phyloP scores from a whole-genome alignment of 2,888 invertebrate genomes.

The Ecliptopera silaceata region DNA sequence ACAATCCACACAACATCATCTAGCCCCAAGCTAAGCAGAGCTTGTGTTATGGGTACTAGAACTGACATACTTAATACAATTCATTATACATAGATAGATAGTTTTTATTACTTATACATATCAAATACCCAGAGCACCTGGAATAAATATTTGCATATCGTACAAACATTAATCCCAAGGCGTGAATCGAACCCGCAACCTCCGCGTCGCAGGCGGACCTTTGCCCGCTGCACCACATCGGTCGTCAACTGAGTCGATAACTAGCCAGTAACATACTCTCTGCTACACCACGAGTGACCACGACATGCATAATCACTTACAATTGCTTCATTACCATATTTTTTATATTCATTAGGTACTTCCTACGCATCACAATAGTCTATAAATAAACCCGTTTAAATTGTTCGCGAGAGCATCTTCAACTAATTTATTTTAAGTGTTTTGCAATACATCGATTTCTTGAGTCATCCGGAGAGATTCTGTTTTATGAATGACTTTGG shows the following conservation, averaged over 20 bases:
- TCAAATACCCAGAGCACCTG: no score
- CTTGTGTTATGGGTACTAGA: no score
- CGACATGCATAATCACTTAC: constrained; percentile 46
- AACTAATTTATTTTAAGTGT: background rate
- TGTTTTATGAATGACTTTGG: background rate
- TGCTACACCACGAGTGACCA: constrained; percentile 43
- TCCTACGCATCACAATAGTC: constrained; percentile 22
- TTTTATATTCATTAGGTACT: constrained; percentile 25
- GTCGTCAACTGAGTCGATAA: constrained; percentile 53
- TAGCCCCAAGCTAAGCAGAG: no score
- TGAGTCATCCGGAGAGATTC: background rate
- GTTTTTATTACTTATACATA: no score
- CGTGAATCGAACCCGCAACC: no score
- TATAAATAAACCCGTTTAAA: constrained; percentile 19
- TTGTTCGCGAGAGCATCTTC: constrained; percentile 1
- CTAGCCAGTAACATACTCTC: constrained; percentile 31
- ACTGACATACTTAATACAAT: no score
- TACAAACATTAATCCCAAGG: no score
- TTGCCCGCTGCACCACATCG: no score
- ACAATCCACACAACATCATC: no score
- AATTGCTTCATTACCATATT: constrained; percentile 37
- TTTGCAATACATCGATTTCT: background rate
- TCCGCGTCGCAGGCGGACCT: no score
- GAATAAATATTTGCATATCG: no score
- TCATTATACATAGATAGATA: no score